Base-by-base conservation (phyloP, 2,113 vertebrate genomes). In the Spermophilus dauricus region DNA sequence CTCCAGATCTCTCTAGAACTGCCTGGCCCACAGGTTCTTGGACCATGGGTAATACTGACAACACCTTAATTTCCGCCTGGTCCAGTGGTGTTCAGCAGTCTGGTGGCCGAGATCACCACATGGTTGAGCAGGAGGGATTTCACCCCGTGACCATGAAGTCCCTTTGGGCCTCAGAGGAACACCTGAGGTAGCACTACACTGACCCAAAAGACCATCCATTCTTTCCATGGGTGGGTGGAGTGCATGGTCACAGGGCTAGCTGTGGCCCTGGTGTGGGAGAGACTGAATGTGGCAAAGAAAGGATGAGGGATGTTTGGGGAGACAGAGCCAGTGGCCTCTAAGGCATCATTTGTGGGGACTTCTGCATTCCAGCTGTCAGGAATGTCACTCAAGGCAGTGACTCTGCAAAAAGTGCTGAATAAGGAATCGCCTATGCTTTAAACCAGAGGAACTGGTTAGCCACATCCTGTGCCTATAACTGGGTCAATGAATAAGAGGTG, bases 351-450 rank as follows among this genome's bases (percentile, higher is more conserved):
- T 98, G 99, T 94, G 99, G 99, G 81, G 99, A 99, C 97, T 99
- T 99, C 97, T 99, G 99, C 56, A 99, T 99, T 81, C 99, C 99
- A 32, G 99, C 99, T 87, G 98, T 98, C 98, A 99, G 99, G 98
- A 99, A 99, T 98, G 99, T 99, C 98, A 99, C 99, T 97, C 99
- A 99, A 0, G 99, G 99, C 98, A 99, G 99, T 0, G 99, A 99
- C 97, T 51, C 48, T 0, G 99, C 99, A 34, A 98, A 99, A 8
- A 99, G 99, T 9, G 99, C 99, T 9, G 98, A 99, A 99, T 20
- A 99, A 82, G 99, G 99, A 97, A 99, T 99, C 97, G 86, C 94
- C 98, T 99, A 93, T 99, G 99, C 99, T 99, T 99, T 98, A 99
- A 51, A 45, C 98, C 98, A 0, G 86, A 98, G 0, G 99, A 99